Evolutionary conservation across 2,797 vertebrate genomes (phyloP), one percentile per base, ranked within the genome.

Genomic region (Mormyrops boulengeri): DNA sequence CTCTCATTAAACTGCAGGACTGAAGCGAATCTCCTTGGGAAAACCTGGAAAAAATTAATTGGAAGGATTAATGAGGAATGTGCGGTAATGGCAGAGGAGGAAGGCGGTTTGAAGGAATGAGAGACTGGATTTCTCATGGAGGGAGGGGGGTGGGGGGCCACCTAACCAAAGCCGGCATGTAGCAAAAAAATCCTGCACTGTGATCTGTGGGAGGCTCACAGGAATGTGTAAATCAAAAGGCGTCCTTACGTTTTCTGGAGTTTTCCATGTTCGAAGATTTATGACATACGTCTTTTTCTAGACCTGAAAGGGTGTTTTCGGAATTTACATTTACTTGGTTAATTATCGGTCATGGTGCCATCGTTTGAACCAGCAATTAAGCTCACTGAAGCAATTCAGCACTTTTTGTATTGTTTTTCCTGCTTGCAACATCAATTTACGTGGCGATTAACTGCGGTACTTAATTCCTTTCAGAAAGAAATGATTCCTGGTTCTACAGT

Each of bases 11-110:
- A 91, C 91, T 90, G 88, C 41, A 3, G 62, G 90, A 89, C 90
- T 92, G 88, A 91, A 91, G 66, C 17, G 38, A 80, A 80, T 80
- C 38, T 80, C 73, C 91, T 91, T 91, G 88, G 87, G 90, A 92
- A 88, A 89, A 89, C 88, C 89, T 90, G 89, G 92, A 93, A 91
- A 92, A 92, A 92, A 93, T 93, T 92, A 93, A 92, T 92, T 91
- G 91, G 91, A 91, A 91, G 92, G 91, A 93, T 93, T 93, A 93
- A 92, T 92, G 90, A 91, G 91, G 91, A 88, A 3, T 80, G 38
- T 80, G 73, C 11, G 2, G 82, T 26, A 77, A 88, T 91, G 88
- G 85, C 88, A 89, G 90, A 90, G 89, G 90, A 90, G 90, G 91
- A 60, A 91, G 91, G 88, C 73, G 90, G 91, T 93, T 91, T 92